Base-by-base conservation (phyloP, 2,888 invertebrate genomes). In the Campoplex nolae region DNA sequence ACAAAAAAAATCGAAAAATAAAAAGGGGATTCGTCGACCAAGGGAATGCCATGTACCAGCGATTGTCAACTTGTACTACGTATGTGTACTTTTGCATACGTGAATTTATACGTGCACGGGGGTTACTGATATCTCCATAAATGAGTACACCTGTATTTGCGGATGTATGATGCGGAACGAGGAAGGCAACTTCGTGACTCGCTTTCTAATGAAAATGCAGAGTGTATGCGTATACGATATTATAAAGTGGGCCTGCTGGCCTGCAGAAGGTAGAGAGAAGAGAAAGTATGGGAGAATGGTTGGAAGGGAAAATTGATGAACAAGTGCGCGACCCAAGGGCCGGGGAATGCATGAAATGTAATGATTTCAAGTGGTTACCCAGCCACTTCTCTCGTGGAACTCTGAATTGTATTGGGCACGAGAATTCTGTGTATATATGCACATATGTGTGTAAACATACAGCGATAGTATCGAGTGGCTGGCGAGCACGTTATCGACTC, bases 281-380 rank as follows among this genome's bases (percentile, higher is more conserved):
- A 11, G 45, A 28, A 56, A n/a, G 13, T 16, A 62, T 62, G n/a
- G 6, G 42, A 75, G 42, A 70, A 56, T 42, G 67, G n/a, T 18
- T 42, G 28, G 62, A 51, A 86, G 62, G 67, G 62, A 48, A 67
- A 75, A 79, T 80, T 58, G 67, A 79, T 75, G 75, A 80, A 76
- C 80, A 78, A 83, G 62, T 28, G 75, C 23, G 78, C 23, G 54
- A 68, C 13, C 58, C 67, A 45, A 84, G 67, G 45, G 58, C 48
- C 51, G 42, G 70, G 65, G 18, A 78, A 76, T 85, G 58, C 80
- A 70, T 74, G 76, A 80, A 73, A 81, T 81, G 76, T 75, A 84
- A 84, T 84, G 75, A 84, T 80, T 84, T 80, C 75, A 38, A 75
- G 70, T 70, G 79, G 38, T 79, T 79, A 75, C 70, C 62, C 48